Percentiles rank a stretch among this genome's conserved stretches.
Conservation (phyloP, 2,797 vertebrate species). For the Lepidocolaptes lacrymiger region DNA sequence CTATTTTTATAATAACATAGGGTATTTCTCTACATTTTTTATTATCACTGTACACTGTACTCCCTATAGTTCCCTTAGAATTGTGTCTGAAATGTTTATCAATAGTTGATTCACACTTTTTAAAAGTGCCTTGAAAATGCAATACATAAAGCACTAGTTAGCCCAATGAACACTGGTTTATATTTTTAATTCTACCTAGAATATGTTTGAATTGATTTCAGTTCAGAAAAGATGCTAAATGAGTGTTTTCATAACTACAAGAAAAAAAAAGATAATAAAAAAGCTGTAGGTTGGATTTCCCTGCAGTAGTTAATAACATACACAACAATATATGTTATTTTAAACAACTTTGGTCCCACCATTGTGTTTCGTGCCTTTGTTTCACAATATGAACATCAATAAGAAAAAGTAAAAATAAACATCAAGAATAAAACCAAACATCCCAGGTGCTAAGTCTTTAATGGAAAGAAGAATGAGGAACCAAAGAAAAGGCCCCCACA, state of each 20-base stretch:
- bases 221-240: not conserved
- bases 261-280: not conserved
- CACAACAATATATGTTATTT: not conserved
- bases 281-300: not conserved
- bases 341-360: not conserved
- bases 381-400: not conserved
- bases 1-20: not conserved
- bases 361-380: not conserved
- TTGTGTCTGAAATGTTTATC: not conserved
- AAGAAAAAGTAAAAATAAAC: not conserved
- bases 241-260: not conserved
- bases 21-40: not conserved
- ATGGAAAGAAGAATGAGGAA: not conserved
- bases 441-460: not conserved
- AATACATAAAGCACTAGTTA: not conserved
- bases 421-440: not conserved
- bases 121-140: not conserved
- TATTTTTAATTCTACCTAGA: not conserved
- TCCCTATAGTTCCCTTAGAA: not conserved
- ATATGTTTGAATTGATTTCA: not conserved
- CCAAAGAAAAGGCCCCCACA: not conserved
- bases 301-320: not conserved
- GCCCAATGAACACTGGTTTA: rapidly evolving
- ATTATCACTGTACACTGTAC: not conserved
- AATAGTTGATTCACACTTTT: not conserved